Evolutionary conservation across 2,113 vertebrate species (phyloP), one percentile per base, ranked within the genome.

Genomic region (Recurvirostra avosetta): DNA sequence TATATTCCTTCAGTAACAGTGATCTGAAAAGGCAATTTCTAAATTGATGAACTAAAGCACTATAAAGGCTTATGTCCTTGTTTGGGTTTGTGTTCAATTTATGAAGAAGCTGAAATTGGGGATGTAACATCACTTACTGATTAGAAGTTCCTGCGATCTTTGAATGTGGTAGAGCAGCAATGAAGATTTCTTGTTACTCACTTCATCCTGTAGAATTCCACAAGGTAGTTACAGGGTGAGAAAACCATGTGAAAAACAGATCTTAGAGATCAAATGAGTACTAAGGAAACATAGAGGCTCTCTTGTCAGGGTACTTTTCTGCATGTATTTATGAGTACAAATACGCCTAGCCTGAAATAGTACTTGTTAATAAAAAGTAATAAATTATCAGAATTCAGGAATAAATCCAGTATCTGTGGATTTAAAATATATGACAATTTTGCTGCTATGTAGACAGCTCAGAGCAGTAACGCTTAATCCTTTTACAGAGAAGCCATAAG

Each of bases 41-140:
- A 26, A 68, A 70, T 11, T 34, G 30, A 61, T 29, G 52, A 78
- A 72, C 45, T 18, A 55, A 50, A 73, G 40, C 56, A 14, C 40
- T 80, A 0, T 20, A 27, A 34, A 77, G 11, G 11, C 50, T 81
- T 22, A 0, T 50, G 56, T 45, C 32, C 19, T 23, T 13, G 58
- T 52, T 34, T 19, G 34, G 27, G 26, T 59, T 86, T 84, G 49
- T 72, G 50, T 65, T 85, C 74, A 20, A 34, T 45, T 85, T 90
- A 74, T 53, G 17, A 75, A 80, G 68, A 45, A 74, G 19, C n/a
- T 92, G 17, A 26, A 18, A 36, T 0, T 62, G 19, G 27, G 36
- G 30, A 30, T 89, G 34, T 73, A 12, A 18, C 79, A 71, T 34
- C 34, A 58, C 14, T 38, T 45, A 26, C 10, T 83, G 76, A 12